Conservation (phyloP, 2,797 vertebrate genomes). For the Tinamus major region DNA sequence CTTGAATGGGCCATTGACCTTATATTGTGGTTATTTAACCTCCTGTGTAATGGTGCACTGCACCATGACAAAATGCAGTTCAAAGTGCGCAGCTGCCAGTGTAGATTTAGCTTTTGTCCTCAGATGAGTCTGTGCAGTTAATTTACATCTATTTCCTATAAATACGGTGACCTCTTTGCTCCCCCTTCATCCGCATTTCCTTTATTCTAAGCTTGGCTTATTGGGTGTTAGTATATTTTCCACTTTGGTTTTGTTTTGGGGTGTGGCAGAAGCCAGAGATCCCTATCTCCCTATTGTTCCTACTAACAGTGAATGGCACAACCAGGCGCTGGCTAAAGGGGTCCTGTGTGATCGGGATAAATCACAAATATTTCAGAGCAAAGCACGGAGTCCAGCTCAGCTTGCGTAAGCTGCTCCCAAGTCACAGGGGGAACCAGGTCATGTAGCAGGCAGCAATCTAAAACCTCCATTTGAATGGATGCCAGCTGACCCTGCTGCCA, state of each 20-base stretch:
- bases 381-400: not conserved
- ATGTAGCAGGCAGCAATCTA: constrained; percentile 12
- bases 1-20: not conserved
- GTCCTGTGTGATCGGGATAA: not conserved
- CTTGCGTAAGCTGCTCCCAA: constrained; percentile 31
- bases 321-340: not conserved
- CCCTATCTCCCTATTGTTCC: not conserved
- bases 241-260: not conserved
- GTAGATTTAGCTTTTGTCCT: not conserved
- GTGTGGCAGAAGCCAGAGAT: not conserved
- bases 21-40: not conserved
- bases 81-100: not conserved
- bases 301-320: not conserved
- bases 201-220: not conserved
- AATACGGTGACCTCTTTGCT: not conserved
- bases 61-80: not conserved
- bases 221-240: not conserved
- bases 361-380: constrained; percentile 20
- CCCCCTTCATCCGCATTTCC: not conserved
- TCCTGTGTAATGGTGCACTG: not conserved
- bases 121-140: not conserved
- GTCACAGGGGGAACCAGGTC: constrained; percentile 43
- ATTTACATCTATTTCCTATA: not conserved
- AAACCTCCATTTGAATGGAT: constrained; percentile 51
- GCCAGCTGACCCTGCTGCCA: constrained; percentile 25